Evolutionary conservation across 1,140 invertebrate species (phyloP).

Genomic region (Saxidomus purpurata): DNA sequence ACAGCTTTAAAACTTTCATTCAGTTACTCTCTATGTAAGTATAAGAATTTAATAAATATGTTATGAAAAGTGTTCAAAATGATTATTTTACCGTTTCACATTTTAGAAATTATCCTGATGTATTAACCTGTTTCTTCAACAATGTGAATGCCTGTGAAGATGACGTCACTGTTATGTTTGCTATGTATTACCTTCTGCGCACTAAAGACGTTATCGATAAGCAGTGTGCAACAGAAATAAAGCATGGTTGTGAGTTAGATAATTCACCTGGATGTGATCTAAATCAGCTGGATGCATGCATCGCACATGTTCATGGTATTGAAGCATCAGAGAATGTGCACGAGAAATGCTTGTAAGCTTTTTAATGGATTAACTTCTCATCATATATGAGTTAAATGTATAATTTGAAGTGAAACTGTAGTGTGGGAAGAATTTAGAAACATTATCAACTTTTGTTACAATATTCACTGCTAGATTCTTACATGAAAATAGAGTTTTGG

Average conservation of each 20-base stretch:
- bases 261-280: not conserved
- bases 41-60: too few species aligned
- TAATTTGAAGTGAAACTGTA: too few species aligned
- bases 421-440: too few species aligned
- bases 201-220: not conserved
- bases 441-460: too few species aligned
- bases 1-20: too few species aligned
- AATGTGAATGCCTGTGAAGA: constrained; percentile 12
- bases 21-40: too few species aligned
- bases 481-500: too few species aligned
- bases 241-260: not conserved
- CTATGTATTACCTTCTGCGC: not conserved
- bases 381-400: too few species aligned
- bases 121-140: constrained; percentile 8
- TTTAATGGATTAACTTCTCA: too few species aligned
- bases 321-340: not conserved
- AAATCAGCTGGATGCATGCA: not conserved
- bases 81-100: too few species aligned
- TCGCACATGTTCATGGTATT: not conserved
- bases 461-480: too few species aligned
- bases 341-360: not conserved
- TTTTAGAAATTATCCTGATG: not conserved
- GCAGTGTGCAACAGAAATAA: not conserved
- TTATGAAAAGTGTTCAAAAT: too few species aligned
- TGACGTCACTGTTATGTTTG: not conserved